Evolutionary conservation across 2,113 vertebrate genomes (phyloP).

Genomic region (Stictonetta naevosa): DNA sequence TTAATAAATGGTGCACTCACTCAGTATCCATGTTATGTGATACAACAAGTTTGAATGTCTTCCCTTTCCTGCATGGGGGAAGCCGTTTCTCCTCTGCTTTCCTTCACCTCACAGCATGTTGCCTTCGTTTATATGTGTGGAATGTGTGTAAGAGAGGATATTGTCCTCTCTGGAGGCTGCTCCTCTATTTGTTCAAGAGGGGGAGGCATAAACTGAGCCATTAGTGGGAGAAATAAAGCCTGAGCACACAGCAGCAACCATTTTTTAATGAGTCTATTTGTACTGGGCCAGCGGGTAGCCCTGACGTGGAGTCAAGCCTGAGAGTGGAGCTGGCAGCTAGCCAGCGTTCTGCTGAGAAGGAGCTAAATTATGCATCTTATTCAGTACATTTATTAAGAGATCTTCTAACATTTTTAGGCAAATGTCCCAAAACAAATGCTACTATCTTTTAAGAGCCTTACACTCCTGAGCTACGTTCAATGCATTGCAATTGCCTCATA

Average conservation of each 20-base stretch:
- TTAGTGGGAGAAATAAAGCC: slow-evolving; percentile 58
- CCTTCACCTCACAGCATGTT: not conserved
- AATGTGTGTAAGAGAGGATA: not conserved
- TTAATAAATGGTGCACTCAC: not conserved
- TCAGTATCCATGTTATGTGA: not conserved
- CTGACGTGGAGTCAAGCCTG: slow-evolving; percentile 43
- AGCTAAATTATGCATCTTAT: slow-evolving; percentile 77
- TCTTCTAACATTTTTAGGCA: slow-evolving; percentile 65
- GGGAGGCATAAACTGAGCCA: slow-evolving; percentile 53
- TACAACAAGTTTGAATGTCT: not conserved
- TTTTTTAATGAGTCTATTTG: slow-evolving; percentile 75
- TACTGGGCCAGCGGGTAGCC: slow-evolving; percentile 57
- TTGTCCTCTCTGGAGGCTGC: slow-evolving; percentile 9
- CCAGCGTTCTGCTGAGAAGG: not conserved
- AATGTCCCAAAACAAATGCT: slow-evolving; percentile 74
- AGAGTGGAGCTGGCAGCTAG: slow-evolving; percentile 42
- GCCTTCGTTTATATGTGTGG: not conserved
- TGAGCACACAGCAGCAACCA: slow-evolving; percentile 38
- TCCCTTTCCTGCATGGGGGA: not conserved
- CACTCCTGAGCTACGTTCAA: slow-evolving; percentile 58
- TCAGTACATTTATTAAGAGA: slow-evolving; percentile 78
- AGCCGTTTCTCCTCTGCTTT: not conserved
- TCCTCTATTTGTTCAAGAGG: slow-evolving; percentile 39
- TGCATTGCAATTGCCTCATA: slow-evolving; percentile 54
- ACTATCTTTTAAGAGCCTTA: slow-evolving; percentile 58